Conservation (phyloP, 2,888 invertebrate species). For the Blomia tropicalis region DNA sequence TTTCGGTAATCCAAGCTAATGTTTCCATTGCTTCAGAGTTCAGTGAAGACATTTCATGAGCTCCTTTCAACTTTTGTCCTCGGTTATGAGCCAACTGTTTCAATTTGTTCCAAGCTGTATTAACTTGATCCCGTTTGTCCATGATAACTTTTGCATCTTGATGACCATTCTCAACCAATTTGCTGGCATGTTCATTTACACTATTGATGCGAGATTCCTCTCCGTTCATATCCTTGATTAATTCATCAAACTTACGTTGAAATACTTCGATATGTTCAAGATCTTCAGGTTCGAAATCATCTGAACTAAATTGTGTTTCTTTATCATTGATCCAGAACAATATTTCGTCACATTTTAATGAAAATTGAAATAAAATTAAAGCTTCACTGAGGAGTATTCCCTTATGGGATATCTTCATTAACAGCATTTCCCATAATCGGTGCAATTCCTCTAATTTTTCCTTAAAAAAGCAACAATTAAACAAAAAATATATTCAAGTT, state of each 20-base stretch:
- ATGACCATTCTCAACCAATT: slow-evolving; percentile 78
- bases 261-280: slow-evolving; percentile 96
- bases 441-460: slow-evolving; percentile 58
- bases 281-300: slow-evolving; percentile 96
- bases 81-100: slow-evolving; percentile 83
- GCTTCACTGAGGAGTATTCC: slow-evolving; percentile 83
- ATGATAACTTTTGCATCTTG: slow-evolving; percentile 64
- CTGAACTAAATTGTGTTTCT: slow-evolving; percentile 85
- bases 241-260: slow-evolving; percentile 98
- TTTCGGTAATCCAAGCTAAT: slow-evolving; percentile 97
- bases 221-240: slow-evolving; percentile 94
- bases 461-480: no score
- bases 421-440: slow-evolving; percentile 81
- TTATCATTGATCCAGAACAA: slow-evolving; percentile 99
- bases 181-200: slow-evolving; percentile 85
- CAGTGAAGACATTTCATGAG: slow-evolving; percentile 95
- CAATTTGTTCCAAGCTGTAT: slow-evolving; percentile 89
- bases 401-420: slow-evolving; percentile 86
- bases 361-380: slow-evolving; percentile 86
- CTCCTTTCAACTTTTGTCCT: slow-evolving; percentile 91
- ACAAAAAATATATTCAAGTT: slow-evolving; percentile 11
- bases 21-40: slow-evolving; percentile 95
- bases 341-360: slow-evolving; percentile 92
- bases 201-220: slow-evolving; percentile 91
- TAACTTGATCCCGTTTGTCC: slow-evolving; percentile 59